A percentile compares a stretch with the other conserved stretches of the same genome.
phyloP scores from a whole-genome alignment of 2,888 invertebrate species.

The Thelaira solivaga region DNA sequence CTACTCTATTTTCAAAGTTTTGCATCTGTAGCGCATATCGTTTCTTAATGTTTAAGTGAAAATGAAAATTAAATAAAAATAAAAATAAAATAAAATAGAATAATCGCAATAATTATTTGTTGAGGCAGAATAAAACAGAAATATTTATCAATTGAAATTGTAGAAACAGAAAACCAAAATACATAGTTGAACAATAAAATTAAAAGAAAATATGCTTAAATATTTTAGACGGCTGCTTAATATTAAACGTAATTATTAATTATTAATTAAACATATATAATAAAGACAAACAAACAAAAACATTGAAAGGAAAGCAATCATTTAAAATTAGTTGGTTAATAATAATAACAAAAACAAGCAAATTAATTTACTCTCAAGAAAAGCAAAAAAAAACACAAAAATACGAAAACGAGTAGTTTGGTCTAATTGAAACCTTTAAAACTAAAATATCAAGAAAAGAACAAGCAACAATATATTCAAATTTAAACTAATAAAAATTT shows the following conservation, averaged over 20 bases:
- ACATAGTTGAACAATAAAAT: slow-evolving; percentile 33
- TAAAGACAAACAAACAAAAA: slow-evolving; percentile 45
- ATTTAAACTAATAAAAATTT: slow-evolving; percentile 8
- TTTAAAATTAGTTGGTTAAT: slow-evolving; percentile 63
- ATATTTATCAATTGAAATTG: slow-evolving; percentile 3
- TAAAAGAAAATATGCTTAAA: slow-evolving; percentile 29
- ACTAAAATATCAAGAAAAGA: not conserved
- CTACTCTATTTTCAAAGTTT: slow-evolving; percentile 25
- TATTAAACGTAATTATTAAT: slow-evolving; percentile 5
- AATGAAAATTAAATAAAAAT: not conserved
- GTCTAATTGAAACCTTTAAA: slow-evolving; percentile 6
- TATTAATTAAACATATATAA: slow-evolving; percentile 10
- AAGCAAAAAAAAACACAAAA: not conserved
- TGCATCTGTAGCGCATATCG: slow-evolving; percentile 52
- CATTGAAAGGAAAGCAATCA: slow-evolving; percentile 65
- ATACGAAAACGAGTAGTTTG: not conserved
- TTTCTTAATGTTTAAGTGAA: slow-evolving; percentile 40
- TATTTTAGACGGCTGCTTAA: slow-evolving; percentile 39
- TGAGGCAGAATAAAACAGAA: slow-evolving; percentile 8
- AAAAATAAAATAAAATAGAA: slow-evolving; percentile 1
- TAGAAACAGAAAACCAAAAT: slow-evolving; percentile 25
- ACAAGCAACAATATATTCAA: slow-evolving; percentile 5
- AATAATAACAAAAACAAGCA: slow-evolving; percentile 24
- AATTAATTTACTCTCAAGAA: not conserved
- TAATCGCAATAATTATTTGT: slow-evolving; percentile 47